phyloP scores from a whole-genome alignment of 2,113 vertebrate species.

The Bufo gargarizans region DNA sequence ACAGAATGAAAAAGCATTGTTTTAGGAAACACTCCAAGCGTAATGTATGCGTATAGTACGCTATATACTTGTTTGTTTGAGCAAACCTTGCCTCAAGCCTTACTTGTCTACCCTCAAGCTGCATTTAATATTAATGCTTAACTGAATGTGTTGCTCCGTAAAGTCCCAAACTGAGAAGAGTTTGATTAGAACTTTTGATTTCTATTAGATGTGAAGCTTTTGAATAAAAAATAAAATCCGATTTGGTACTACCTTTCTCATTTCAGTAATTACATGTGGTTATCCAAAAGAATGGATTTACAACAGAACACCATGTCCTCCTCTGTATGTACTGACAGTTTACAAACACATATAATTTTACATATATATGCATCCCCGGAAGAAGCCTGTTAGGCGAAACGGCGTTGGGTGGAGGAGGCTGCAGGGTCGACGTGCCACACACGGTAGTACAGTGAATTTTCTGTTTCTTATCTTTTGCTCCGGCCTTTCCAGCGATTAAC shows the following conservation, averaged over 20 bases:
- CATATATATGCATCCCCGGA: too few relatives aligned
- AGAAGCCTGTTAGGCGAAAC: too few relatives aligned
- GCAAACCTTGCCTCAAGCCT: slow-evolving; percentile 54
- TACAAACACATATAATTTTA: too few relatives aligned
- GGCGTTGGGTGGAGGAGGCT: too few relatives aligned
- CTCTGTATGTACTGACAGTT: not conserved
- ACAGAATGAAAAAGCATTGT: slow-evolving; percentile 52
- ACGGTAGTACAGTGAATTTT: too few relatives aligned
- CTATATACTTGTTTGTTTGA: slow-evolving; percentile 51
- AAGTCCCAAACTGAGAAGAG: slow-evolving; percentile 38
- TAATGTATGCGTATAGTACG: slow-evolving; percentile 42
- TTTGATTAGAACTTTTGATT: slow-evolving; percentile 34
- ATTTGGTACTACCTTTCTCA: not conserved
- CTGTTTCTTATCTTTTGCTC: too few relatives aligned
- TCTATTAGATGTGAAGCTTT: not conserved
- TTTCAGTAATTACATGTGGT: not conserved
- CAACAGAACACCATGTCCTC: not conserved
- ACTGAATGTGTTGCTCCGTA: slow-evolving; percentile 7
- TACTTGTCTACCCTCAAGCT: slow-evolving; percentile 54
- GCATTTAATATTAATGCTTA: slow-evolving; percentile 51
- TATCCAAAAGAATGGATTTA: not conserved
- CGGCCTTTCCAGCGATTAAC: too few relatives aligned
- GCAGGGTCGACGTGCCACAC: too few relatives aligned
- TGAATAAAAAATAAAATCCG: not conserved
- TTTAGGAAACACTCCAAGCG: slow-evolving; percentile 45